Evolutionary conservation across 2,888 invertebrate genomes (phyloP).

Genomic region (Plagodis dolabraria): DNA sequence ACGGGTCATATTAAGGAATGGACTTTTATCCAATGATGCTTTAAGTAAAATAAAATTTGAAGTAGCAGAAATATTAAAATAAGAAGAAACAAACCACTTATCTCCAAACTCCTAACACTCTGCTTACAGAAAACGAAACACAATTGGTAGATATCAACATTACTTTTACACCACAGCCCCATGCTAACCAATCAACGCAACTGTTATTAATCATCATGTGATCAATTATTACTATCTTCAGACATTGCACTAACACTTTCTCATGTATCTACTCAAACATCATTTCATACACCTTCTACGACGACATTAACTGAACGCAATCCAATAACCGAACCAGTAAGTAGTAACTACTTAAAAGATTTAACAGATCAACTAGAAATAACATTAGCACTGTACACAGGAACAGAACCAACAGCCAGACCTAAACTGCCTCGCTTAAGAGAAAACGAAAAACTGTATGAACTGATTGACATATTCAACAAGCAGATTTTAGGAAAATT

Average conservation of each 20-base stretch:
- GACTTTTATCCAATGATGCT: neutral
- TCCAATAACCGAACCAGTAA: neutral
- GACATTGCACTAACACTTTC: no score
- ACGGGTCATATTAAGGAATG: conserved; percentile 2
- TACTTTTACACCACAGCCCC: no score
- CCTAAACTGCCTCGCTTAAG: neutral
- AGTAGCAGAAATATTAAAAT: neutral
- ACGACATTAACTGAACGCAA: neutral
- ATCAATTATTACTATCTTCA: no score
- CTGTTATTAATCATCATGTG: no score
- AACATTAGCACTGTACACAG: neutral
- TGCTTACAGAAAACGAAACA: no score
- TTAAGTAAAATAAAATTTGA: neutral
- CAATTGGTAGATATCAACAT: no score
- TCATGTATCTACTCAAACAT: no score
- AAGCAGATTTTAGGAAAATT: neutral
- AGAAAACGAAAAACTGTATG: neutral
- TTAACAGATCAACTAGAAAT: no score
- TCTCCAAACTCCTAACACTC: no score
- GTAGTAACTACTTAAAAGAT: neutral
- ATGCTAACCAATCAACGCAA: no score
- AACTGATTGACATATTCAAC: neutral
- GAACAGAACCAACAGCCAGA: neutral
- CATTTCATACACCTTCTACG: no score
- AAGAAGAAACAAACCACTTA: no score